Evolutionary conservation across 2,797 vertebrate genomes (phyloP).

Genomic region (Esox lucius): DNA sequence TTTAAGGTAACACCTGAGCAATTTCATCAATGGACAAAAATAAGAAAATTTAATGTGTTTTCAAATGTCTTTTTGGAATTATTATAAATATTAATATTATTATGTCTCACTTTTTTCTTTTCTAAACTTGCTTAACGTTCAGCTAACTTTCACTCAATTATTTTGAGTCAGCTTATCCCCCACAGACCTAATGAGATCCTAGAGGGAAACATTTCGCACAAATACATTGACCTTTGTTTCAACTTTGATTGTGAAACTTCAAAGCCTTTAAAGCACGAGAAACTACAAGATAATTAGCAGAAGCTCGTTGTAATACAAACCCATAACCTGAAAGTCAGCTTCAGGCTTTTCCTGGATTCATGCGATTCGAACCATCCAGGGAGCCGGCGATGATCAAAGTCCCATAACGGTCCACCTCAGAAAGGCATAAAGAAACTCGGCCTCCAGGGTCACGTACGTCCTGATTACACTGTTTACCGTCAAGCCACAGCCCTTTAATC

Average conservation of each 20-base stretch:
- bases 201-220: not conserved
- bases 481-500: slow-evolving; percentile 11
- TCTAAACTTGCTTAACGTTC: no score
- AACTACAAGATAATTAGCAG: not conserved
- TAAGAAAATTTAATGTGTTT: not conserved
- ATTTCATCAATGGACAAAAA: slow-evolving; percentile 11
- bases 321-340: not conserved
- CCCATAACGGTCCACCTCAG: not conserved
- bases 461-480: slow-evolving; percentile 8
- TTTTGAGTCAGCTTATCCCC: not conserved
- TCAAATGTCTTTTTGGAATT: not conserved
- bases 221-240: slow-evolving; percentile 55
- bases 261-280: slow-evolving; percentile 29
- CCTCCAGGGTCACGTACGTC: not conserved
- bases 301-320: not conserved
- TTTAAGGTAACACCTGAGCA: not conserved
- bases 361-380: not conserved
- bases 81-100: not conserved
- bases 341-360: slow-evolving; percentile 17
- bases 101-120: no score
- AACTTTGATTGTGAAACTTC: slow-evolving; percentile 53
- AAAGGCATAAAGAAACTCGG: not conserved
- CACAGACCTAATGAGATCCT: not conserved
- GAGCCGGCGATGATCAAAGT: slow-evolving; percentile 8
- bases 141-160: not conserved